phyloP scores from a whole-genome alignment of 1,140 invertebrate genomes.

The Papilio glaucus region DNA sequence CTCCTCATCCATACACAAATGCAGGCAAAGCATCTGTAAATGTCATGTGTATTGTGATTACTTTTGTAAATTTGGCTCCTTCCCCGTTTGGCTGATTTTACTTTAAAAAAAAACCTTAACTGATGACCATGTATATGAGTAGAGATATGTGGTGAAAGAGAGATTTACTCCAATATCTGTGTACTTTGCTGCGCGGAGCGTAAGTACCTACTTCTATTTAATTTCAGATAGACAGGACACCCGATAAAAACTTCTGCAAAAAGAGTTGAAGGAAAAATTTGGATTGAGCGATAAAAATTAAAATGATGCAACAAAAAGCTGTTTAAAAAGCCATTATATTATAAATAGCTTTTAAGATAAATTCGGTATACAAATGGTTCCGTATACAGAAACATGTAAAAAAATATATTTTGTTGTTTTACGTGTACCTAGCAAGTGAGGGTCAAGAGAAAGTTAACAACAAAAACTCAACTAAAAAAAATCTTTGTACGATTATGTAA shows the following conservation, averaged over 20 bases:
- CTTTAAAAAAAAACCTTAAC: too few relatives aligned
- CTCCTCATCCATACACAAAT: too few relatives aligned
- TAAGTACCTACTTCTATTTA: not conserved
- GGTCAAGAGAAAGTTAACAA: not conserved
- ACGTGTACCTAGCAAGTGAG: not conserved
- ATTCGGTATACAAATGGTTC: not conserved
- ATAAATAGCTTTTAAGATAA: not conserved
- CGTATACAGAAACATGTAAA: not conserved
- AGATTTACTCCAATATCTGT: not conserved
- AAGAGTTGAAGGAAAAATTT: not conserved
- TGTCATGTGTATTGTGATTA: too few relatives aligned
- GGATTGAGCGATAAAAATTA: not conserved
- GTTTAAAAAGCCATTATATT: not conserved
- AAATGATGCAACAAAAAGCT: not conserved
- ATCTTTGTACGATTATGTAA: conserved; percentile 1
- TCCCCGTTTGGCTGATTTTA: too few relatives aligned
- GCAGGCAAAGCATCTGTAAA: too few relatives aligned
- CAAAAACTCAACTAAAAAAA: not conserved
- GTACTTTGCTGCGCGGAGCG: not conserved
- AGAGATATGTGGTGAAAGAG: not conserved
- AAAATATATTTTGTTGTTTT: not conserved
- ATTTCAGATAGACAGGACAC: not conserved
- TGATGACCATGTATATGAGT: too few relatives aligned
- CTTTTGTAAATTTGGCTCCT: too few relatives aligned
- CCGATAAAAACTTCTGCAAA: not conserved